Percentiles rank a stretch among this genome's conserved stretches.
These are phyloP conservation scores for Agrotis ipsilon DNA, from an alignment of 2,888 invertebrate genomes.

Conservation along the genomic window DNA sequence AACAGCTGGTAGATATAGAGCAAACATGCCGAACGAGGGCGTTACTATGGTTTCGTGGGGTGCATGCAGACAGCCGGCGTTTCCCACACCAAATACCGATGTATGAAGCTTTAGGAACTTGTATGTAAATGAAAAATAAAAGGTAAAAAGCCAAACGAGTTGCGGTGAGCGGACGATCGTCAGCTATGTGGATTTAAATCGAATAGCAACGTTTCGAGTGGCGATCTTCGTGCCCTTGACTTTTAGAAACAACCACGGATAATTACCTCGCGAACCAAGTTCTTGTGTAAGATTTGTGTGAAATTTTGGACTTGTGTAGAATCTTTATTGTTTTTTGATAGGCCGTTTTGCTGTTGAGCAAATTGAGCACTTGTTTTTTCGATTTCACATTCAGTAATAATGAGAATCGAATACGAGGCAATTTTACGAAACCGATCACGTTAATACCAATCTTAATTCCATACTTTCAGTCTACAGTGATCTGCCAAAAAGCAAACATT, in stretches of 20 bases:
- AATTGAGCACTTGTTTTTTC: constrained; percentile 5
- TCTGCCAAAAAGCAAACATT: constrained; percentile 28
- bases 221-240: constrained; percentile 72
- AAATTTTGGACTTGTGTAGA: constrained; percentile 51
- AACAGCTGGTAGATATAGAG: constrained; percentile 5
- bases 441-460: not conserved
- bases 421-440: not conserved
- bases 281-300: constrained; percentile 53
- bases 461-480: constrained; percentile 3
- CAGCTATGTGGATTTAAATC: constrained; percentile 47
- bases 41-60: constrained; percentile 54
- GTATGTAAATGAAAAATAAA: constrained; percentile 39
- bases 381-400: constrained; percentile 12
- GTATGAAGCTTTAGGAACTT: constrained; percentile 27
- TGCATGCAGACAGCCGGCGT: constrained; percentile 21
- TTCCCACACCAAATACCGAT: constrained; percentile 31
- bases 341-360: constrained; percentile 27
- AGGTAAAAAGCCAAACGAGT: constrained; percentile 28
- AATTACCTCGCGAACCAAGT: constrained; percentile 58
- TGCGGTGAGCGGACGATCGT: constrained; percentile 40
- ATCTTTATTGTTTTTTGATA: constrained; percentile 42
- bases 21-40: constrained; percentile 30
- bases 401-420: not conserved
- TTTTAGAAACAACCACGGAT: constrained; percentile 69
- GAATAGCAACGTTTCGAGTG: constrained; percentile 33